These are phyloP conservation scores for Drosophila mimica DNA, from an alignment of 2,888 invertebrate genomes.

Conservation along the genomic window DNA sequence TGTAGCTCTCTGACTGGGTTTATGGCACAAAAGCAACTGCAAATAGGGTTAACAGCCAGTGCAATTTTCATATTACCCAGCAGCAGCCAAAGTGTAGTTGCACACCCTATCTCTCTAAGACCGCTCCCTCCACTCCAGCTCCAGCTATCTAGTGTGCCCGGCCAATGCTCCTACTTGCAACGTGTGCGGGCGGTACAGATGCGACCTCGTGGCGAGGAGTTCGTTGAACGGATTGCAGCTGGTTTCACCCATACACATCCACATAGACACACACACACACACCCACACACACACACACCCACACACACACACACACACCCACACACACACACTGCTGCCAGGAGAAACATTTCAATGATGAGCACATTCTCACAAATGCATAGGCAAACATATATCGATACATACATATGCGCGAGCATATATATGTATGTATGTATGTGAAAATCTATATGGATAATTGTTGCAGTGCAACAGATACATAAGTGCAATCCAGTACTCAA, in stretches of 20 bases:
- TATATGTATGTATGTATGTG: neutral
- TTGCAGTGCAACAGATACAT: conserved; percentile 29
- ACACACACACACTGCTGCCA: too few species aligned
- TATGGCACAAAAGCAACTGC: conserved; percentile 78
- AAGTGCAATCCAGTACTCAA: conserved; percentile 18
- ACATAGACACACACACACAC: conserved; percentile 9
- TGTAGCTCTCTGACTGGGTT: conserved; percentile 37
- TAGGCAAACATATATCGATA: conserved; percentile 3
- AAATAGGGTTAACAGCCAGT: conserved; percentile 79
- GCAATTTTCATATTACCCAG: conserved; percentile 76
- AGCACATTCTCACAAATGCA: conserved; percentile 15
- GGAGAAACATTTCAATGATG: conserved; percentile 55
- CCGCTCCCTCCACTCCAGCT: neutral
- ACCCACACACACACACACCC: neutral
- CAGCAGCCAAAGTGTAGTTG: conserved; percentile 39
- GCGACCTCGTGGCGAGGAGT: conserved; percentile 60
- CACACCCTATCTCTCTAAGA: conserved; percentile 34
- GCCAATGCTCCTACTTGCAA: conserved; percentile 51
- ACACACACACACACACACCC: too few species aligned
- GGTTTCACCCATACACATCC: conserved; percentile 47
- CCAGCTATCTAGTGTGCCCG: conserved; percentile 22
- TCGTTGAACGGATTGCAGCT: conserved; percentile 74
- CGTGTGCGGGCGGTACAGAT: conserved; percentile 50
- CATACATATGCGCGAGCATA: neutral
- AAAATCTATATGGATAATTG: conserved; percentile 39